These are phyloP conservation scores for Muscicapa adusta DNA, from an alignment of 2,113 vertebrate genomes.

Conservation along the genomic window DNA sequence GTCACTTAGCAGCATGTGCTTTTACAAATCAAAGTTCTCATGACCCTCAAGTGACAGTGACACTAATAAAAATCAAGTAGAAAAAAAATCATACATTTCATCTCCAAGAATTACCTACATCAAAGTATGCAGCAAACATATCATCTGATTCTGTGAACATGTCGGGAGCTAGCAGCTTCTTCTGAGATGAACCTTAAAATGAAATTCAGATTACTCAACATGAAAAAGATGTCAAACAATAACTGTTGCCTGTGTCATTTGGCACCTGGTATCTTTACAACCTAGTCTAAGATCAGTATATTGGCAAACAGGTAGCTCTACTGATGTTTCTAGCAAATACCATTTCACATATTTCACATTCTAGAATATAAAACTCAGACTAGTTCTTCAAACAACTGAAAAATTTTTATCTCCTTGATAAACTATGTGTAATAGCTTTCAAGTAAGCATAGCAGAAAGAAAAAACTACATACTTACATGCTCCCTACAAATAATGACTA, in stretches of 20 bases:
- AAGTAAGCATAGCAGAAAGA: neutral
- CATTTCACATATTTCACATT: neutral
- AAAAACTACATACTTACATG: neutral
- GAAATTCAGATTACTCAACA: conserved; percentile 29
- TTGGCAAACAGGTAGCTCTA: neutral
- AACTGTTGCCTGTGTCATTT: neutral
- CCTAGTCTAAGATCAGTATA: neutral
- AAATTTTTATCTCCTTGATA: neutral
- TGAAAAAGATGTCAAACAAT: neutral
- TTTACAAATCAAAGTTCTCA: neutral
- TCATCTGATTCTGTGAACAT: conserved; percentile 99
- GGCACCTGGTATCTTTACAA: neutral
- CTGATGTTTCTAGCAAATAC: neutral
- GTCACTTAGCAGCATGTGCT: neutral
- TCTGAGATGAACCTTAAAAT: conserved; percentile 86
- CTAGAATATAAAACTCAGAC: neutral
- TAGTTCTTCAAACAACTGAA: neutral
- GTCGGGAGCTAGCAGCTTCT: conserved; percentile 93
- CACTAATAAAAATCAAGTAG: neutral
- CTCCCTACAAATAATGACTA: neutral
- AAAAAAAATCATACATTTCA: neutral
- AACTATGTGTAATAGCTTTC: neutral
- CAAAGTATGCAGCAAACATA: conserved; percentile 97
- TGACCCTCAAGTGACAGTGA: neutral
- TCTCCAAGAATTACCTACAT: conserved; percentile 79